These are phyloP conservation scores for Lophura swinhoii DNA, from an alignment of 2,797 vertebrate genomes.

Conservation along the genomic window DNA sequence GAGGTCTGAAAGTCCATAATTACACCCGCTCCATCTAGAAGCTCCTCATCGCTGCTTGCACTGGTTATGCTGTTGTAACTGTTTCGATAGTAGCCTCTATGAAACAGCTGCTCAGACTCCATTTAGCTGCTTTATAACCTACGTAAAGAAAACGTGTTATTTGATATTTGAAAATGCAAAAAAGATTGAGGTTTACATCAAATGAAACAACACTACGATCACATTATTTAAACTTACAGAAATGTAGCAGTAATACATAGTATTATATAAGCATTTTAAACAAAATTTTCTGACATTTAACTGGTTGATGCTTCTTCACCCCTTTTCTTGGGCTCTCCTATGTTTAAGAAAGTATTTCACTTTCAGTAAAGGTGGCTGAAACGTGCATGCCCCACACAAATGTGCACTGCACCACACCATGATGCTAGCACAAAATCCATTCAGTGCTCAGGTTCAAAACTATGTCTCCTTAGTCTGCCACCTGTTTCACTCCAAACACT, in stretches of 20 bases:
- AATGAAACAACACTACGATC: not conserved
- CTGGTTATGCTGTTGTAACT: conserved; percentile 99
- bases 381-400: not conserved
- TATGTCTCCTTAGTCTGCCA: not conserved
- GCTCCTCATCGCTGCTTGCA: conserved; percentile 98
- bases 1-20: conserved; percentile 99
- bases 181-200: not conserved
- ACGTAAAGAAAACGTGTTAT: not conserved
- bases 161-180: conserved; percentile 25
- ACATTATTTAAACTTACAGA: not conserved
- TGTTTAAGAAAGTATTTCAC: not conserved
- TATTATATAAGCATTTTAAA: not conserved
- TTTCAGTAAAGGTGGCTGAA: not conserved
- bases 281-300: not conserved
- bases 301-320: not conserved
- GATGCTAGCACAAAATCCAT: not conserved
- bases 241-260: not conserved
- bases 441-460: not conserved
- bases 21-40: conserved; percentile 95
- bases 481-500: not conserved
- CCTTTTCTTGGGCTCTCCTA: not conserved
- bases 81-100: conserved; percentile 95
- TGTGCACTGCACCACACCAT: too few species aligned
- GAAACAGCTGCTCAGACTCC: conserved; percentile 99
- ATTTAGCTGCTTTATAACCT: conserved; percentile 92